These are phyloP conservation scores for Timema cristinae DNA, from an alignment of 2,888 invertebrate species.

Conservation along the genomic window DNA sequence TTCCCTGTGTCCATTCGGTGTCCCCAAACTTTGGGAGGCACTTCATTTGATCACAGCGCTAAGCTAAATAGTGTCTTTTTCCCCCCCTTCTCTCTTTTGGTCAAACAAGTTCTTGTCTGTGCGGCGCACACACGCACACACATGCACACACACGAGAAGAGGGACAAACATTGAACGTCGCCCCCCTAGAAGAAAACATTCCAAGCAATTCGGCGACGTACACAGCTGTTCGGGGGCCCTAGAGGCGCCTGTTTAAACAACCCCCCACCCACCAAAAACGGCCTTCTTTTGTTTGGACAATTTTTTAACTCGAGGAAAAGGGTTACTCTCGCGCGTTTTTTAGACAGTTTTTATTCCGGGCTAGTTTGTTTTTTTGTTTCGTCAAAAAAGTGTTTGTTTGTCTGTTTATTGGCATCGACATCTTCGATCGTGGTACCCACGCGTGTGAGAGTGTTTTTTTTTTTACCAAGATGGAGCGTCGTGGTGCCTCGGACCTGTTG, in stretches of 20 bases:
- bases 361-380: too few species aligned
- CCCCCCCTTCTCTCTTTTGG: slow-evolving; percentile 38
- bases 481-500: not conserved
- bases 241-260: not conserved
- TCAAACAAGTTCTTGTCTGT: slow-evolving; percentile 34
- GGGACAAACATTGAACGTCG: slow-evolving; percentile 14
- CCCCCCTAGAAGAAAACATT: slow-evolving; percentile 9
- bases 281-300: slow-evolving; percentile 48
- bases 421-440: slow-evolving; percentile 46
- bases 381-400: too few species aligned
- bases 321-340: too few species aligned
- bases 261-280: slow-evolving; percentile 16
- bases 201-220: too few species aligned
- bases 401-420: too few species aligned
- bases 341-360: too few species aligned
- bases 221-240: too few species aligned
- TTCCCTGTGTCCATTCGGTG: slow-evolving; percentile 47
- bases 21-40: slow-evolving; percentile 31
- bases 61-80: slow-evolving; percentile 40
- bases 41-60: slow-evolving; percentile 34
- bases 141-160: slow-evolving; percentile 6
- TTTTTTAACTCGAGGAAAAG: too few species aligned
- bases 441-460: not conserved
- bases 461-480: not conserved
- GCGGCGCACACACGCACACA: slow-evolving; percentile 5